Conservation (phyloP, 2,797 vertebrate species). For the Emys orbicularis region DNA sequence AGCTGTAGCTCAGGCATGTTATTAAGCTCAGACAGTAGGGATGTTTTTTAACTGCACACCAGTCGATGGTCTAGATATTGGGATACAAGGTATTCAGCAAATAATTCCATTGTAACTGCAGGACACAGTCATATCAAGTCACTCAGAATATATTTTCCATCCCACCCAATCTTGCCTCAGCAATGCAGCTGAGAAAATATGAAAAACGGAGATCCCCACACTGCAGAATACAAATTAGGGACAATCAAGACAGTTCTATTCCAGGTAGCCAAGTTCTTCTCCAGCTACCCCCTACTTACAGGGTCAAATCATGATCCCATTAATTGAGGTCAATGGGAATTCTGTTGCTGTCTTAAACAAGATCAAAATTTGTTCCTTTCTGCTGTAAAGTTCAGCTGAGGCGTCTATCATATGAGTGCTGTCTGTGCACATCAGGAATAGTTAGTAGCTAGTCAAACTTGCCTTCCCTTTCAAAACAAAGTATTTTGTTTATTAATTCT, state of each 20-base stretch:
- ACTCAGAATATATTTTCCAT: fast-evolving
- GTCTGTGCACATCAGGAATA: slow-evolving; percentile 38
- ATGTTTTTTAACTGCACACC: background rate
- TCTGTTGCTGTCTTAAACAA: background rate
- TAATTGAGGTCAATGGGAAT: background rate
- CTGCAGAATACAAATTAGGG: background rate
- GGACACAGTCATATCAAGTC: background rate
- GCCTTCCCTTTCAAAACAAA: slow-evolving; percentile 51
- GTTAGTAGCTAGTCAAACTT: slow-evolving; percentile 39
- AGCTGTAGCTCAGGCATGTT: background rate
- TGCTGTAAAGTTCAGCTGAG: background rate
- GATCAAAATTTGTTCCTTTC: background rate
- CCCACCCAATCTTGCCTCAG: background rate
- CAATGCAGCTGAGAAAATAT: background rate
- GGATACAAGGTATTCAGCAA: background rate
- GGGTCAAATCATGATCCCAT: fast-evolving
- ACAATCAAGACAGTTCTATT: fast-evolving
- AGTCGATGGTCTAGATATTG: background rate
- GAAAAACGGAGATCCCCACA: background rate
- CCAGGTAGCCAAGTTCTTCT: background rate
- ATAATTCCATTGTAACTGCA: background rate
- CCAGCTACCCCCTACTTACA: background rate
- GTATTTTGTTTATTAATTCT: slow-evolving; percentile 73
- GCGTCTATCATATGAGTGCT: slow-evolving; percentile 18
- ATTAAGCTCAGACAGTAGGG: background rate